These are phyloP conservation scores for Melanerpes formicivorus DNA, from an alignment of 2,113 vertebrate genomes.

Conservation along the genomic window DNA sequence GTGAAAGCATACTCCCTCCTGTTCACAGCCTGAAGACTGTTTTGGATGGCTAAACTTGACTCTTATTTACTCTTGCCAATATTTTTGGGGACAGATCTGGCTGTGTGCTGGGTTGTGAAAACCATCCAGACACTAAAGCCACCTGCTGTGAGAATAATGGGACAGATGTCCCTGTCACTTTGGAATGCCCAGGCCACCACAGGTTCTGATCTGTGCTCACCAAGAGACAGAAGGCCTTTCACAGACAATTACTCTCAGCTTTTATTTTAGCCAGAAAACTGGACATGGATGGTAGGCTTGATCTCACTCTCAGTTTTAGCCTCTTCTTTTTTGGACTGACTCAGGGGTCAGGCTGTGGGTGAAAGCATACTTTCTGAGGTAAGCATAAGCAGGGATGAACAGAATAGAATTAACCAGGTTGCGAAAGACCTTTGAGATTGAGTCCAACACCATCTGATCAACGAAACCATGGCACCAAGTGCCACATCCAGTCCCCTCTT, in stretches of 20 bases:
- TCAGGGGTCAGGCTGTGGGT: not conserved
- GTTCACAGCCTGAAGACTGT: not conserved
- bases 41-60: not conserved
- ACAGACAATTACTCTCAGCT: not conserved
- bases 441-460: too few species aligned
- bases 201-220: not conserved
- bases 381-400: not conserved
- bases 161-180: not conserved
- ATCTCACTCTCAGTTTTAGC: not conserved
- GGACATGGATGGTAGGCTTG: not conserved
- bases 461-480: too few species aligned
- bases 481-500: too few species aligned
- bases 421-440: too few species aligned
- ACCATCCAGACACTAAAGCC: not conserved
- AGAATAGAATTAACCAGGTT: too few species aligned
- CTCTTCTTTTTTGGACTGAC: not conserved
- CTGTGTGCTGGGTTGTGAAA: not conserved
- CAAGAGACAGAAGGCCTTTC: not conserved
- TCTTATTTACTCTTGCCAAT: not conserved
- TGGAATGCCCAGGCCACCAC: not conserved
- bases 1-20: not conserved
- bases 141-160: not conserved
- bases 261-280: not conserved
- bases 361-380: fast-evolving
- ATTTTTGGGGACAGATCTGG: not conserved